Conservation (phyloP, 2,888 invertebrate genomes). For the Perizoma affinitatum region DNA sequence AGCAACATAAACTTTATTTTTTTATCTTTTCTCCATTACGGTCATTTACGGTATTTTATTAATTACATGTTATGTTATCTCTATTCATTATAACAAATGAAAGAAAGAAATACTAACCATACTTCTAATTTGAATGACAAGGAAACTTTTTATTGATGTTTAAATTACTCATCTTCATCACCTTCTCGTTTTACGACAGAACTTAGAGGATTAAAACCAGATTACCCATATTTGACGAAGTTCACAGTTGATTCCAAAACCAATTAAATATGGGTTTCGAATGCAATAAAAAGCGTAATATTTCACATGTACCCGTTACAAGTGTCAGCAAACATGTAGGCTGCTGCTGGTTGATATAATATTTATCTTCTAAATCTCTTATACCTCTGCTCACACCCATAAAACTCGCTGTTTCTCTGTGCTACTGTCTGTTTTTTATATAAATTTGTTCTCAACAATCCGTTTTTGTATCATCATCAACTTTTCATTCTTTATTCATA, state of each 20-base stretch:
- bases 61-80: too few relatives aligned
- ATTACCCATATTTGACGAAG: slow-evolving; percentile 26
- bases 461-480: neutral
- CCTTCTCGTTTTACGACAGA: neutral
- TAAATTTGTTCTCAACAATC: neutral
- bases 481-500: too few relatives aligned
- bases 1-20: too few relatives aligned
- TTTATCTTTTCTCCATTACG: too few relatives aligned
- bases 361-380: slow-evolving; percentile 20
- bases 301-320: slow-evolving; percentile 31
- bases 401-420: neutral
- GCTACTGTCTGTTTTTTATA: neutral
- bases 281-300: slow-evolving; percentile 31
- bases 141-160: too few relatives aligned
- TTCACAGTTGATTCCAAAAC: slow-evolving; percentile 28
- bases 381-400: neutral
- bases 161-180: neutral
- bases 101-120: too few relatives aligned
- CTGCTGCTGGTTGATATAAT: slow-evolving; percentile 27
- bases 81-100: too few relatives aligned
- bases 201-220: slow-evolving; percentile 17
- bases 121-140: too few relatives aligned
- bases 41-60: too few relatives aligned
- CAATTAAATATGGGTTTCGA: slow-evolving; percentile 29
- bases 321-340: slow-evolving; percentile 27